Evolutionary conservation across 1,140 invertebrate genomes (phyloP).

Genomic region (Cydia pomonella): DNA sequence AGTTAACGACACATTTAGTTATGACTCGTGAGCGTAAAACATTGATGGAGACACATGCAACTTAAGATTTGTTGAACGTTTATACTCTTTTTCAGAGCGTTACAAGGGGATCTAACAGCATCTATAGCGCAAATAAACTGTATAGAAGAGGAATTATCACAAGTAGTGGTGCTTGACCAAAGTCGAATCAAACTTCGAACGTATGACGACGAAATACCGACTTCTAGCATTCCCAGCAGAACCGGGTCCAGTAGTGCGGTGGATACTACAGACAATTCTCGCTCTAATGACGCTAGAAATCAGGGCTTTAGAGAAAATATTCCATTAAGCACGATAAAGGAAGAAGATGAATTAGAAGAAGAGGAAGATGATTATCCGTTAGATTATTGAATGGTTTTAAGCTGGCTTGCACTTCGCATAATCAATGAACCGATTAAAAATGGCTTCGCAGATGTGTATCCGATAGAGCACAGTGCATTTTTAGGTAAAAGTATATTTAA

Average conservation of each 20-base stretch:
- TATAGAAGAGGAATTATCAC: slow-evolving; percentile 51
- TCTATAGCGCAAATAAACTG: slow-evolving; percentile 55
- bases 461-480: too few species aligned
- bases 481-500: too few species aligned
- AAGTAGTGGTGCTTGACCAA: slow-evolving; percentile 56
- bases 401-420: background rate
- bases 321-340: slow-evolving; percentile 51
- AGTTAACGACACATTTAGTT: too few species aligned
- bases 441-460: too few species aligned
- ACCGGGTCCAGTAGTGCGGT: background rate
- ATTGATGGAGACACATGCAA: too few species aligned
- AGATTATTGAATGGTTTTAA: slow-evolving; percentile 42
- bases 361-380: slow-evolving; percentile 61
- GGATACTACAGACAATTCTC: background rate
- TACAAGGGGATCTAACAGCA: slow-evolving; percentile 50
- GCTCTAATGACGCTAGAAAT: background rate
- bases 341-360: slow-evolving; percentile 49
- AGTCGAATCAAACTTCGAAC: slow-evolving; percentile 46
- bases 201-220: background rate
- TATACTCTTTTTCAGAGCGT: slow-evolving; percentile 43
- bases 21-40: too few species aligned
- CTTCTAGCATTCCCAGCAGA: background rate
- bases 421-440: too few species aligned
- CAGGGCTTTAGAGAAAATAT: slow-evolving; percentile 37
- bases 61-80: too few species aligned